Conservation (phyloP, 2,113 vertebrate species). For the Oncorhynchus nerka region DNA sequence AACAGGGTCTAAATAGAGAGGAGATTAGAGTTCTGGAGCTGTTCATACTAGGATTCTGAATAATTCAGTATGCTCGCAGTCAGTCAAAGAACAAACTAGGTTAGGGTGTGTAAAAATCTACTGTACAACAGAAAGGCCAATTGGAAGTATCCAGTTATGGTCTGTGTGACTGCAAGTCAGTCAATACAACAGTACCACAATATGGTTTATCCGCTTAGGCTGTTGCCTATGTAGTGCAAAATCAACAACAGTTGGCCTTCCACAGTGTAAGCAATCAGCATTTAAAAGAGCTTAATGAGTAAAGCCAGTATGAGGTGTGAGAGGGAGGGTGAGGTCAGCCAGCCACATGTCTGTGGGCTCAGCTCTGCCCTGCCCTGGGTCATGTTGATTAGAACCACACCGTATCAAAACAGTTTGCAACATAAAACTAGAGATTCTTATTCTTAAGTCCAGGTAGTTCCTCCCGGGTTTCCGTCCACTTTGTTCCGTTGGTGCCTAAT, state of each 20-base stretch:
- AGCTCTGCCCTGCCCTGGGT: too few species aligned
- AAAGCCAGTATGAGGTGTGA: background rate
- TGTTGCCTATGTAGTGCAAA: background rate
- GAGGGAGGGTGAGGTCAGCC: conserved; percentile 7
- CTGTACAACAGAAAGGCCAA: background rate
- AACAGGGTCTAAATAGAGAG: background rate
- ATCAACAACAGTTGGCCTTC: conserved; percentile 2
- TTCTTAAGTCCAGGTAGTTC: background rate
- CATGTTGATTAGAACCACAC: background rate
- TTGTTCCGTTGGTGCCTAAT: too few species aligned
- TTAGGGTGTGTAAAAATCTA: too few species aligned
- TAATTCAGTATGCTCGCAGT: background rate
- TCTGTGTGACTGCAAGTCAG: background rate
- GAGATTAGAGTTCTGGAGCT: background rate
- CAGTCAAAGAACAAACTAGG: too few species aligned
- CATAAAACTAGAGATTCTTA: too few species aligned
- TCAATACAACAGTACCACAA: background rate
- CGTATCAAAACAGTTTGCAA: background rate
- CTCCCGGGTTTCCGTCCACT: too few species aligned
- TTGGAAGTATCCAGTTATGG: background rate
- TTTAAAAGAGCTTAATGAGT: background rate
- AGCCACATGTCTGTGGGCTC: background rate
- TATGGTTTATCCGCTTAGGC: background rate
- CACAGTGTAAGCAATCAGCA: conserved; percentile 11
- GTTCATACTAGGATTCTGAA: background rate